Percentiles rank a stretch among this genome's conserved stretches.
These are phyloP conservation scores for Mastomys coucha DNA, from an alignment of 2,113 vertebrate species.

Conservation along the genomic window DNA sequence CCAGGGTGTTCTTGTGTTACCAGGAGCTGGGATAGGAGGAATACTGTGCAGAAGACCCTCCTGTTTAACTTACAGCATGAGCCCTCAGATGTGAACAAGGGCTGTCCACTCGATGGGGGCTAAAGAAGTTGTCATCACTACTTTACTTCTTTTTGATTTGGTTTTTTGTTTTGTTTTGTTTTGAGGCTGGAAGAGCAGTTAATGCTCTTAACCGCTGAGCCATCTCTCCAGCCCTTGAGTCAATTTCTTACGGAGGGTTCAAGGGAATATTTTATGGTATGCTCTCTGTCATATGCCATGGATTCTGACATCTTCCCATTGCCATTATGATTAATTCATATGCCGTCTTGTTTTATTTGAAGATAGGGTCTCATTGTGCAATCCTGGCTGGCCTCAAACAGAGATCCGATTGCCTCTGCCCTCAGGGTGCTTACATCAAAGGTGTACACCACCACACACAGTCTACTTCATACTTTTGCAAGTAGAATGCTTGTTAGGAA, in stretches of 20 bases:
- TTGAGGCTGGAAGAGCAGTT: too few species aligned
- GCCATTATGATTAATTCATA: background rate
- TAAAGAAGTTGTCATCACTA: background rate
- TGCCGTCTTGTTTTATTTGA: background rate
- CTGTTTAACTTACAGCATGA: accelerated
- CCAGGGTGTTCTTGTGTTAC: background rate
- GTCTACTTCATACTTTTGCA: background rate
- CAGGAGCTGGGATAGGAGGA: background rate
- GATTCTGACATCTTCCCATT: background rate
- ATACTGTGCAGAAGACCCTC: background rate
- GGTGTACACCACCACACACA: background rate
- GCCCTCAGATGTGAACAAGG: background rate
- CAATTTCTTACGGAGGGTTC: background rate
- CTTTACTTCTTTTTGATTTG: background rate
- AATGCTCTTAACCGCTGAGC: too few species aligned
- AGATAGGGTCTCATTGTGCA: background rate
- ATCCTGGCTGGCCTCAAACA: background rate
- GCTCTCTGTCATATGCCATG: background rate
- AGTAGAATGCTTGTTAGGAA: background rate
- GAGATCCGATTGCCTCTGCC: background rate
- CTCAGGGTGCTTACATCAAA: background rate
- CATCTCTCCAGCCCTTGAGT: too few species aligned
- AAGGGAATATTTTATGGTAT: background rate
- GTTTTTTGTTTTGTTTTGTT: background rate
- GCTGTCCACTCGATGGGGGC: background rate